phyloP scores from a whole-genome alignment of 2,888 invertebrate genomes.

The Operophtera brumata region DNA sequence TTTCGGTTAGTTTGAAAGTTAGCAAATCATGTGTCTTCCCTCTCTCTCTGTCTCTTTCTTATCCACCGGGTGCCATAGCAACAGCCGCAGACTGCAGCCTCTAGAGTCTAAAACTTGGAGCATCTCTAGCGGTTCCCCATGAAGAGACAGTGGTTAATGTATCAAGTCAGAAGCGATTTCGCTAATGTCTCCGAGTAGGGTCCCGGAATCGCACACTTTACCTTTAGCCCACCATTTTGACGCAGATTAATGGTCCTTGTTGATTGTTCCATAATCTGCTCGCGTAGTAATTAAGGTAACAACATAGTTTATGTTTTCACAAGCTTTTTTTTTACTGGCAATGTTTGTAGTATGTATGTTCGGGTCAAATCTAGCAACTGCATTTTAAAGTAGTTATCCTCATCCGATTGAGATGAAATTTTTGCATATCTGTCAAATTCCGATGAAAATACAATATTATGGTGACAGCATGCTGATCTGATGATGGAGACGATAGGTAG shows the following conservation, averaged over 20 bases:
- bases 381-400: too few species aligned
- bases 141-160: conserved; percentile 53
- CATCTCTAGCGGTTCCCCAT: conserved; percentile 33
- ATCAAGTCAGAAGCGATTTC: conserved; percentile 61
- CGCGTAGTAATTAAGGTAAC: conserved; percentile 42
- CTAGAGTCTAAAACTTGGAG: conserved; percentile 1
- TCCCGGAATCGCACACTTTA: conserved; percentile 51
- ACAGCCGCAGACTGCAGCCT: neutral
- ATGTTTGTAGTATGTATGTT: too few species aligned
- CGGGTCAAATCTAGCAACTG: too few species aligned
- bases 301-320: conserved; percentile 24
- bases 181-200: conserved; percentile 62
- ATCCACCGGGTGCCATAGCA: neutral
- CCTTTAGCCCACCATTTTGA: conserved; percentile 53
- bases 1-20: too few species aligned
- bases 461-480: too few species aligned
- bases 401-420: too few species aligned
- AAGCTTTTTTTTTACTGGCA: too few species aligned
- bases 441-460: too few species aligned
- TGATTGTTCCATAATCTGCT: conserved; percentile 49
- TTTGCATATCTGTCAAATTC: too few species aligned
- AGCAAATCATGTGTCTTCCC: too few species aligned
- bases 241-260: conserved; percentile 60
- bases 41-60: too few species aligned
- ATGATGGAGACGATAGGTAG: too few species aligned